These are phyloP conservation scores for Psophia crepitans DNA, from an alignment of 2,113 vertebrate species.

Conservation along the genomic window DNA sequence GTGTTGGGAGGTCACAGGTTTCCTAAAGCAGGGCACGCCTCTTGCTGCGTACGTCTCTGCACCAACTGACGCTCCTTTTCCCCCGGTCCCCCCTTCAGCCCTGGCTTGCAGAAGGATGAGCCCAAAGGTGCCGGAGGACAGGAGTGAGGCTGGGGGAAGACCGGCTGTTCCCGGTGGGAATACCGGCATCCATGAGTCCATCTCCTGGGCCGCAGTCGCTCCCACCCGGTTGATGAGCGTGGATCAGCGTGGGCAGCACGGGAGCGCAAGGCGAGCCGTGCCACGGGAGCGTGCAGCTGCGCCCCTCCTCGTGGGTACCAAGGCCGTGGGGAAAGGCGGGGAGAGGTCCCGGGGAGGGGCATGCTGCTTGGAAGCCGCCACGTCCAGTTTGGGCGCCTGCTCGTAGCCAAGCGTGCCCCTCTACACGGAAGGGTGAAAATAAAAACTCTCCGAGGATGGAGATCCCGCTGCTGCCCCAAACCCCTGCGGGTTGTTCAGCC, in stretches of 20 bases:
- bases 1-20: neutral
- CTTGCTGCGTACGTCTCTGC: accelerated
- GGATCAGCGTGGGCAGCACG: accelerated
- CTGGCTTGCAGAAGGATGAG: neutral
- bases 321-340: neutral
- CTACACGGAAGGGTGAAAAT: neutral
- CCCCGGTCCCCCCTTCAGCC: neutral
- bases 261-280: neutral
- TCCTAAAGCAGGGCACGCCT: neutral
- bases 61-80: neutral
- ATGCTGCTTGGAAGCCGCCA: neutral
- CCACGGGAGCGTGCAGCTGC: neutral
- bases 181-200: neutral
- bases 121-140: neutral
- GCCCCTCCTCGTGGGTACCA: neutral
- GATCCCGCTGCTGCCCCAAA: neutral
- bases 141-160: accelerated
- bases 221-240: neutral
- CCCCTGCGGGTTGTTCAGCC: neutral
- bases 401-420: neutral
- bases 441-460: neutral
- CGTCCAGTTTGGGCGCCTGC: neutral
- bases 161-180: neutral
- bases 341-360: neutral
- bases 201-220: accelerated